Base-by-base conservation (phyloP, 1,140 invertebrate genomes). In the Drosophila repletoides region DNA sequence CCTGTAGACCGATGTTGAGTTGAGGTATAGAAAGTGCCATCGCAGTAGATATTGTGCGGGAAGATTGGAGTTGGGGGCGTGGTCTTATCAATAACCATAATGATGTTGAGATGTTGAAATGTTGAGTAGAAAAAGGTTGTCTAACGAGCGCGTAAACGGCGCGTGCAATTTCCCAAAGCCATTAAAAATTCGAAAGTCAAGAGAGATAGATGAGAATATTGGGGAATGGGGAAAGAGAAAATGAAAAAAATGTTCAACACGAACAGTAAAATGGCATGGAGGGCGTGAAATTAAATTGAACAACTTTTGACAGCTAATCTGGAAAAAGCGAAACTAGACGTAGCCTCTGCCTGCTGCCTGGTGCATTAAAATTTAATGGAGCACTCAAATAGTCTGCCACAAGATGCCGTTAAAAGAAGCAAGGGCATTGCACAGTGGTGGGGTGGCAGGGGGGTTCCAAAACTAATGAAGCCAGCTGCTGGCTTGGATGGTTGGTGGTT, bases 261-360 rank as follows among this genome's bases (percentile, higher is more conserved):
- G 63, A 80, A 86, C 75, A 86, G 76, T 84, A 72, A 75, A 66
- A 67, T 7, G 31, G 31, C 45, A 28, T 5, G 3, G 14, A 26
- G 12, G 65, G 79, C 70, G 56, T 74, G 71, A 80, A 84, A 86
- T 86, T 72, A 86, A 80, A 86, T 87, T 87, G 80, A 86, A 80
- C 80, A 86, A 80, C 80, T 87, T 86, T 84, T 86, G 80, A 86
- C 80, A 87, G 80, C 80, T 86, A 86, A 86, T 84, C 74, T 65
- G 36, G n/a, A n/a, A 48, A 41, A 28, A 69, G 55, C 58, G 65
- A 41, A 59, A 71, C 76, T 81, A 51, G 67, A 75, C 40, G 15
- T 45, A 34, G 61, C 17, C 29, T n/a, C 33, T 17, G 36, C 52
- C 26, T 33, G 61, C 76, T 81, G 76, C 77, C 65, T 83, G 51